These are phyloP conservation scores for Seira sanloemensis DNA, from an alignment of 2,888 invertebrate genomes.

Conservation along the genomic window DNA sequence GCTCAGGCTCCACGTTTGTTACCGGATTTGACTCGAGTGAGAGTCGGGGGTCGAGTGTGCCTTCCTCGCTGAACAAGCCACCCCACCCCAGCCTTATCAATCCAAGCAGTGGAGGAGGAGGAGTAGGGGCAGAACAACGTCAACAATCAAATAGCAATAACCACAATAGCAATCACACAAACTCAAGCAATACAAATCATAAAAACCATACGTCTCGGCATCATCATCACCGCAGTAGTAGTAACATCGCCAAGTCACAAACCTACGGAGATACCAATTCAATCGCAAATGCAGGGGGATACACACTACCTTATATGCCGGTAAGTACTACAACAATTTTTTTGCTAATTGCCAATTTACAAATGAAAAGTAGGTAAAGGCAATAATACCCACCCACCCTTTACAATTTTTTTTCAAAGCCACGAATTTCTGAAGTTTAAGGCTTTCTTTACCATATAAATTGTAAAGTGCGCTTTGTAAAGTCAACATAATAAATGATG, in stretches of 20 bases:
- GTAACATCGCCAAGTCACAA: slow-evolving; percentile 26
- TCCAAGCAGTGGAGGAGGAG: no score
- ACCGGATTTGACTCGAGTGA: slow-evolving; percentile 65
- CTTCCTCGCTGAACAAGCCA: slow-evolving; percentile 46
- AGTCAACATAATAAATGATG: slow-evolving; percentile 3
- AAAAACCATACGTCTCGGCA: slow-evolving; percentile 16
- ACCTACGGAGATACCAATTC: slow-evolving; percentile 31
- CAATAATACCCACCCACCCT: neutral
- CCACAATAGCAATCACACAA: slow-evolving; percentile 5
- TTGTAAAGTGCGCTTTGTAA: no score
- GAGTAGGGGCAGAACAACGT: neutral
- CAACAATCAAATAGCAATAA: slow-evolving; percentile 2
- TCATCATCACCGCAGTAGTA: slow-evolving; percentile 26
- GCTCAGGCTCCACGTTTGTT: slow-evolving; percentile 61
- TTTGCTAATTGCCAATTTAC: slow-evolving; percentile 9
- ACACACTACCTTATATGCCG: slow-evolving; percentile 62
- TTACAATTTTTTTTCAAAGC: neutral
- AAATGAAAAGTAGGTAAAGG: slow-evolving; percentile 35
- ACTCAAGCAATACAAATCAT: slow-evolving; percentile 4
- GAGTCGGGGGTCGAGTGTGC: slow-evolving; percentile 45
- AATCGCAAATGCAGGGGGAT: slow-evolving; percentile 47
- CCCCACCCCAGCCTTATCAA: slow-evolving; percentile 36
- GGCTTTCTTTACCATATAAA: neutral
- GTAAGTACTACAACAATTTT: slow-evolving; percentile 44
- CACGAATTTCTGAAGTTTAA: neutral